A percentile compares a stretch with the other conserved stretches of the same genome.
These are phyloP conservation scores for Bellardia pandia DNA, from an alignment of 2,888 invertebrate genomes.

Conservation along the genomic window DNA sequence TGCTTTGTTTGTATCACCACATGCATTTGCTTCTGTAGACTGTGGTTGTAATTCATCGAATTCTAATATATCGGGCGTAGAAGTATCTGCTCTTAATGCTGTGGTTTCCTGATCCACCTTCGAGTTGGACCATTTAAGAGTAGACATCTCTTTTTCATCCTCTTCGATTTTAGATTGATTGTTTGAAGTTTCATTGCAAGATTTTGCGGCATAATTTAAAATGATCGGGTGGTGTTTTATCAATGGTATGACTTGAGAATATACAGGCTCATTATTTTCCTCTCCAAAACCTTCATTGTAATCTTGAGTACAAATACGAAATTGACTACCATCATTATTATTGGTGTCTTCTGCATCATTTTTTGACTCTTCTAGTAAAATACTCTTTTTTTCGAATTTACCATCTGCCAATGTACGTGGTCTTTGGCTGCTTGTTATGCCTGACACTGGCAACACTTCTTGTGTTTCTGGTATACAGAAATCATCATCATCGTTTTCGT, in stretches of 20 bases:
- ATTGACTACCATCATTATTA: conserved; percentile 69
- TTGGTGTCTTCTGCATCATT: conserved; percentile 44
- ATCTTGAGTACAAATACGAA: conserved; percentile 78
- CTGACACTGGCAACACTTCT: conserved; percentile 61
- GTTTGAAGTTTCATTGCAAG: background rate
- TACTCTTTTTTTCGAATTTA: background rate
- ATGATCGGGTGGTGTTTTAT: conserved; percentile 67
- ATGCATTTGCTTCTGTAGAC: background rate
- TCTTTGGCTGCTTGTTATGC: background rate
- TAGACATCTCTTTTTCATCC: conserved; percentile 72
- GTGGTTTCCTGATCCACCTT: conserved; percentile 55
- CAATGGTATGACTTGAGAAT: conserved; percentile 71
- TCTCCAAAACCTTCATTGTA: conserved; percentile 75
- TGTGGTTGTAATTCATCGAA: conserved; percentile 41
- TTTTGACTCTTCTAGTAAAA: conserved; percentile 46
- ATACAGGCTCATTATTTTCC: conserved; percentile 55
- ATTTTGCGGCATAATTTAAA: conserved; percentile 32
- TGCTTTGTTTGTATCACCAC: background rate
- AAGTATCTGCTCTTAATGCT: conserved; percentile 36
- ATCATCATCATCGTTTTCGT: conserved; percentile 76
- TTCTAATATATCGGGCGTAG: conserved; percentile 74
- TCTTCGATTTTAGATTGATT: background rate
- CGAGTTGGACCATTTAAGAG: conserved; percentile 58
- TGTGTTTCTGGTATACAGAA: conserved; percentile 79
- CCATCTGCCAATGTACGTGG: background rate